Conservation (phyloP, 2,113 vertebrate species). For the Xyrauchen texanus region DNA sequence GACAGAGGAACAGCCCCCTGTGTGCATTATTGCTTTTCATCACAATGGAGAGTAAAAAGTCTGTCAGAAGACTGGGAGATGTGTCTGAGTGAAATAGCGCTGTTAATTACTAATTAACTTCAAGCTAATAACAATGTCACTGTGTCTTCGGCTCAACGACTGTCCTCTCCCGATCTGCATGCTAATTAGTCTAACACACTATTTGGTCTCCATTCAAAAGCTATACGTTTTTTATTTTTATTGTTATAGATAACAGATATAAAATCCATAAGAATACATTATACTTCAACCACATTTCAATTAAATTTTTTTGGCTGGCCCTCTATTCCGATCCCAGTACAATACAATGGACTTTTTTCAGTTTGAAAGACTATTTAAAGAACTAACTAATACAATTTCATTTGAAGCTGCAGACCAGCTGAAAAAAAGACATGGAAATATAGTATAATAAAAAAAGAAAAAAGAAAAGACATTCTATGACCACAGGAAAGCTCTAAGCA, state of each 20-base stretch:
- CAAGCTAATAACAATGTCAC: conserved; percentile 95
- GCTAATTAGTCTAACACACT: conserved; percentile 81
- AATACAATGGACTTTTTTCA: not conserved
- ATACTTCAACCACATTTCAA: too few species aligned
- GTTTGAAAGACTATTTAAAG: not conserved
- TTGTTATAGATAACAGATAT: not conserved
- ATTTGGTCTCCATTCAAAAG: conserved; percentile 19
- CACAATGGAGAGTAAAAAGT: conserved; percentile 73
- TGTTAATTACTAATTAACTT: conserved; percentile 99
- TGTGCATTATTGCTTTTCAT: conserved; percentile 65
- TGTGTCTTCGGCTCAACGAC: conserved; percentile 84
- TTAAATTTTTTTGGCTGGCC: too few species aligned
- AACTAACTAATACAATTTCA: not conserved
- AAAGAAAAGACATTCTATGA: not conserved
- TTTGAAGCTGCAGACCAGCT: too few species aligned
- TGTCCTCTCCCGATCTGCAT: conserved; percentile 90
- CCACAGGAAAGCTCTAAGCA: not conserved
- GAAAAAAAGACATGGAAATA: too few species aligned
- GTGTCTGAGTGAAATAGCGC: conserved; percentile 98
- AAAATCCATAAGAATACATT: not conserved
- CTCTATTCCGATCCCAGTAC: too few species aligned
- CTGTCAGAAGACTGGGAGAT: conserved; percentile 83
- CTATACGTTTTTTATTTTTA: not conserved
- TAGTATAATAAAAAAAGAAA: not conserved
- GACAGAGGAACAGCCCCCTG: conserved; percentile 50